These are phyloP conservation scores for Tribolium madens DNA, from an alignment of 1,140 invertebrate genomes.

Conservation along the genomic window DNA sequence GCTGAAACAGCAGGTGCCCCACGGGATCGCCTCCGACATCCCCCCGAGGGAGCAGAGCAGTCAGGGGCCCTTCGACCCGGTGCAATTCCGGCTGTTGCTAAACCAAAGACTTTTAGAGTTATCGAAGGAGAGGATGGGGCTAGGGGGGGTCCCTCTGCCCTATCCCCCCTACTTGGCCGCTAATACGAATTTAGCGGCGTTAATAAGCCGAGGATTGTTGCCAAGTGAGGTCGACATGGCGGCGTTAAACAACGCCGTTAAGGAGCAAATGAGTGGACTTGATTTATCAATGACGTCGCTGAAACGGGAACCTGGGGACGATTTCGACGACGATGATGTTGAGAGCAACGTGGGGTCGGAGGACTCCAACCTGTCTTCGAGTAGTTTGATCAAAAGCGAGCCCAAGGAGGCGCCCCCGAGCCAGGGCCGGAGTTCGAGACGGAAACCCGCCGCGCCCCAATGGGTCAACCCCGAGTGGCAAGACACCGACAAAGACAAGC, in stretches of 20 bases:
- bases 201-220: constrained; percentile 74
- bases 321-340: constrained; percentile 79
- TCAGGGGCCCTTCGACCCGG: constrained; percentile 84
- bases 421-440: constrained; percentile 74
- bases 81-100: constrained; percentile 88
- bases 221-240: constrained; percentile 65
- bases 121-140: constrained; percentile 83
- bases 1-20: constrained; percentile 89
- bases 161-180: constrained; percentile 82
- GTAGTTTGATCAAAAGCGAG: constrained; percentile 66
- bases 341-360: constrained; percentile 84
- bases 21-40: constrained; percentile 76
- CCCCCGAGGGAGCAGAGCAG: constrained; percentile 76
- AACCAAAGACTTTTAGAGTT: constrained; percentile 89
- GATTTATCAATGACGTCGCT: constrained; percentile 84
- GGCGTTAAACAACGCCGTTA: constrained; percentile 72
- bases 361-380: constrained; percentile 72
- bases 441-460: constrained; percentile 95
- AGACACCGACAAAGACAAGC: constrained; percentile 71
- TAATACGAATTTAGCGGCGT: constrained; percentile 78
- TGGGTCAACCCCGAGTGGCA: constrained; percentile 97
- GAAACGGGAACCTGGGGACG: constrained; percentile 80
- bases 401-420: constrained; percentile 70
- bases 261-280: constrained; percentile 82
- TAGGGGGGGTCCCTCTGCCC: constrained; percentile 78